Evolutionary conservation across 2,888 invertebrate genomes (phyloP).

Genomic region (Parnassius mnemosyne): DNA sequence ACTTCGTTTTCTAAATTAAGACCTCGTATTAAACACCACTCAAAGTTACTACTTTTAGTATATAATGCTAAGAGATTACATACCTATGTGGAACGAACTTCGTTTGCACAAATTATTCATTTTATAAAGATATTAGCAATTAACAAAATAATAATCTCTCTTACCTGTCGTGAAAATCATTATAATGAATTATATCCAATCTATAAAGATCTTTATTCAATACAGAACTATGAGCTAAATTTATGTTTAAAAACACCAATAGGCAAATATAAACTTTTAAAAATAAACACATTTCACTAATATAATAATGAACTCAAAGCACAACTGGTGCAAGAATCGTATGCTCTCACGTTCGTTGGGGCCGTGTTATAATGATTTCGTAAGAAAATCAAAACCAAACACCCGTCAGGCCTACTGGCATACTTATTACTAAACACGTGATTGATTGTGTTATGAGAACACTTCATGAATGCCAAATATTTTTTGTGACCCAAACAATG

Average conservation of each 20-base stretch:
- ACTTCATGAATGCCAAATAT: constrained; percentile 11
- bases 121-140: too few species aligned
- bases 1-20: too few species aligned
- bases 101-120: too few species aligned
- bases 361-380: constrained; percentile 2
- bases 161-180: constrained; percentile 35
- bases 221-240: constrained; percentile 40
- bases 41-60: too few species aligned
- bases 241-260: neutral
- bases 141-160: neutral
- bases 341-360: neutral
- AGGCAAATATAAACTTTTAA: neutral
- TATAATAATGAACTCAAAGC: neutral
- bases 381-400: constrained; percentile 6
- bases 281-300: constrained; percentile 5
- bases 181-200: constrained; percentile 77
- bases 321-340: neutral
- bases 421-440: constrained; percentile 15
- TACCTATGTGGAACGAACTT: too few species aligned
- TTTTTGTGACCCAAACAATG: constrained; percentile 18
- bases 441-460: constrained; percentile 12
- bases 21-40: too few species aligned
- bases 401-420: constrained; percentile 14
- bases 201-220: constrained; percentile 55
- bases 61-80: too few species aligned